A percentile compares a stretch with the other conserved stretches of the same genome.
These are phyloP conservation scores for Falco peregrinus DNA, from an alignment of 2,797 vertebrate genomes.

Conservation along the genomic window DNA sequence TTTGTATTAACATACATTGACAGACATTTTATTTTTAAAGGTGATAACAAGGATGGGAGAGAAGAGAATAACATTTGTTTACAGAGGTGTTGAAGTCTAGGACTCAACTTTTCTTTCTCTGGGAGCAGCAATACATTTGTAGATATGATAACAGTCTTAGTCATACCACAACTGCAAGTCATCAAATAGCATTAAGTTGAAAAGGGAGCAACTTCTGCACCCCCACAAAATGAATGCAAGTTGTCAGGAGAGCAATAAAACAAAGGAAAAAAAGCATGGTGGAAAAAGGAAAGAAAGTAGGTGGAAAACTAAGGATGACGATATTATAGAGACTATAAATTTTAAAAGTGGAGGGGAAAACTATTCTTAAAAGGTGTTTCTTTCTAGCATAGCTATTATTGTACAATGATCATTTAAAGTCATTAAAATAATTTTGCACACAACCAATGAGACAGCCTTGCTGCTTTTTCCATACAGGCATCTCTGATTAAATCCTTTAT, in stretches of 20 bases:
- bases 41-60: not conserved
- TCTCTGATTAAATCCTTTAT: not conserved
- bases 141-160: not conserved
- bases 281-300: not conserved
- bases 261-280: not conserved
- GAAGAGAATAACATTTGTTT: not conserved
- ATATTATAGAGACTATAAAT: not conserved
- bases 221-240: conserved; percentile 17
- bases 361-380: conserved; percentile 10
- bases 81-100: not conserved
- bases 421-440: conserved; percentile 17
- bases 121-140: not conserved
- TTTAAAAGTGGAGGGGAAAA: conserved; percentile 6
- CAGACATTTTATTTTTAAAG: not conserved
- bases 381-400: conserved; percentile 9
- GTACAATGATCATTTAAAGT: not conserved
- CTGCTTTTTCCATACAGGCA: not conserved
- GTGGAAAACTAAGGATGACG: not conserved
- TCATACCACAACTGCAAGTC: conserved; percentile 7
- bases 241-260: not conserved
- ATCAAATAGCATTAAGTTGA: conserved; percentile 9
- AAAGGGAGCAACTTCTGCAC: conserved; percentile 11
- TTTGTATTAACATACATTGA: not conserved
- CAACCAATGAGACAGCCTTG: not conserved
- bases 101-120: not conserved